These are phyloP conservation scores for Aphelinus certus DNA, from an alignment of 1,140 invertebrate species.

Conservation along the genomic window DNA sequence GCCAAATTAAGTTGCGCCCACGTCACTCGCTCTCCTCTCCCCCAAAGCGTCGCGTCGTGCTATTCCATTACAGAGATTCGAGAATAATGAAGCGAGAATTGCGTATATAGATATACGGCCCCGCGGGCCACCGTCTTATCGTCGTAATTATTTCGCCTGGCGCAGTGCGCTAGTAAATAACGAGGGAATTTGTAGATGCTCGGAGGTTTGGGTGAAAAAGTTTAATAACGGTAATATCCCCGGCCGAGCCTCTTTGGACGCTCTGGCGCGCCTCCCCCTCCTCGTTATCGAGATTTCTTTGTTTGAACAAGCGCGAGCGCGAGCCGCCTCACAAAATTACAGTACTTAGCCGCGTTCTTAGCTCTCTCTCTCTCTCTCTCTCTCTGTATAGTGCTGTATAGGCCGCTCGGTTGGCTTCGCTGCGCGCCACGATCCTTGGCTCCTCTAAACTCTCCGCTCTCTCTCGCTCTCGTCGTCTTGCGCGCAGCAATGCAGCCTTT, in stretches of 20 bases:
- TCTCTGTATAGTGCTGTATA: background rate
- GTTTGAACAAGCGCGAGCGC: background rate
- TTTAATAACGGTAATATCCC: constrained; percentile 29
- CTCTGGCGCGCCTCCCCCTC: constrained; percentile 22
- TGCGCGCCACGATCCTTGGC: background rate
- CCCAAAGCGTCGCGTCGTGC: too few species aligned
- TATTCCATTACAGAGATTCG: background rate
- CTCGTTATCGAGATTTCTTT: constrained; percentile 22
- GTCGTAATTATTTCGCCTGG: too few species aligned
- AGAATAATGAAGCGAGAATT: too few species aligned
- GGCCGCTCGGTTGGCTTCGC: too few species aligned
- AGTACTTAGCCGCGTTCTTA: constrained; percentile 12
- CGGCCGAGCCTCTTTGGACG: background rate
- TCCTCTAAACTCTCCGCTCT: constrained; percentile 20
- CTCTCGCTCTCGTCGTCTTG: too few species aligned
- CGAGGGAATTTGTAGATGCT: too few species aligned
- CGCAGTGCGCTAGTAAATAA: too few species aligned
- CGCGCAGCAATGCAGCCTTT: background rate
- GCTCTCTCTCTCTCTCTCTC: background rate
- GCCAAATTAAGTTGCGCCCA: too few species aligned
- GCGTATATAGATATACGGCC: constrained; percentile 10
- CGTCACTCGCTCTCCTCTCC: too few species aligned
- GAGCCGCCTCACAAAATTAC: constrained; percentile 2
- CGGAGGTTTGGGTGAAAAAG: constrained; percentile 10
- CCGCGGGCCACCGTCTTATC: background rate